A percentile compares a stretch with the other conserved stretches of the same genome.
These are phyloP conservation scores for Xestobium rufovillosum DNA, from an alignment of 2,888 invertebrate genomes.

Conservation along the genomic window DNA sequence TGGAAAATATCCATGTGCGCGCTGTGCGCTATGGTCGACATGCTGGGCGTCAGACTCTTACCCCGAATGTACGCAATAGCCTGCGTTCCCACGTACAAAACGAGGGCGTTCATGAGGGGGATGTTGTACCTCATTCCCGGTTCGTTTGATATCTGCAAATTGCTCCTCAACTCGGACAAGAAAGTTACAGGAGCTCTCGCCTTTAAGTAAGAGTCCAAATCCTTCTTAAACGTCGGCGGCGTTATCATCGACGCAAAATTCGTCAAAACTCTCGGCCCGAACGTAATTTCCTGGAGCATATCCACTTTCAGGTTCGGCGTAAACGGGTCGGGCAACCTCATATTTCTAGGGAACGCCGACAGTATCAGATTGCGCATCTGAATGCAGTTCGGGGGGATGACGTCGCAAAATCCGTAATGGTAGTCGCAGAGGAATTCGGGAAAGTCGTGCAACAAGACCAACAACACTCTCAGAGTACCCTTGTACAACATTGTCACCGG, in stretches of 20 bases:
- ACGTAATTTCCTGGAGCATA: constrained; percentile 79
- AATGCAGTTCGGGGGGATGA: constrained; percentile 98
- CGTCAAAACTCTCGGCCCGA: constrained; percentile 82
- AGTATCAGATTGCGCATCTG: constrained; percentile 97
- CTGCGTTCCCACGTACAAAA: constrained; percentile 95
- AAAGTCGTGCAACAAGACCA: constrained; percentile 96
- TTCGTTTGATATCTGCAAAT: constrained; percentile 81
- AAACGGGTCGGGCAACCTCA: constrained; percentile 98
- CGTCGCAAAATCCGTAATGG: constrained; percentile 98
- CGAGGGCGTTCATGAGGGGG: constrained; percentile 92
- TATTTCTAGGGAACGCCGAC: constrained; percentile 95
- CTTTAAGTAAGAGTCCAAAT: constrained; percentile 93
- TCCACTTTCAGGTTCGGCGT: constrained; percentile 90
- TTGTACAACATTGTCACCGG: constrained; percentile 92
- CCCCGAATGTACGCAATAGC: constrained; percentile 87
- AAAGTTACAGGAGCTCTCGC: constrained; percentile 92
- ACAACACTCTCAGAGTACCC: constrained; percentile 87
- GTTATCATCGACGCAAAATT: constrained; percentile 84
- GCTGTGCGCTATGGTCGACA: constrained; percentile 97
- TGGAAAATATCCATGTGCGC: constrained; percentile 99
- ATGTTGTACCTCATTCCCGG: constrained; percentile 92
- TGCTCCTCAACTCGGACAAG: constrained; percentile 83
- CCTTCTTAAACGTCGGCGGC: constrained; percentile 84
- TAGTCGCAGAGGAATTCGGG: constrained; percentile 99
- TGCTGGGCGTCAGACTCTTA: constrained; percentile 88